Percentiles rank a stretch among this genome's conserved stretches.
Evolutionary conservation across 2,888 invertebrate genomes (phyloP).

Genomic region (Tryphoninae sp.): DNA sequence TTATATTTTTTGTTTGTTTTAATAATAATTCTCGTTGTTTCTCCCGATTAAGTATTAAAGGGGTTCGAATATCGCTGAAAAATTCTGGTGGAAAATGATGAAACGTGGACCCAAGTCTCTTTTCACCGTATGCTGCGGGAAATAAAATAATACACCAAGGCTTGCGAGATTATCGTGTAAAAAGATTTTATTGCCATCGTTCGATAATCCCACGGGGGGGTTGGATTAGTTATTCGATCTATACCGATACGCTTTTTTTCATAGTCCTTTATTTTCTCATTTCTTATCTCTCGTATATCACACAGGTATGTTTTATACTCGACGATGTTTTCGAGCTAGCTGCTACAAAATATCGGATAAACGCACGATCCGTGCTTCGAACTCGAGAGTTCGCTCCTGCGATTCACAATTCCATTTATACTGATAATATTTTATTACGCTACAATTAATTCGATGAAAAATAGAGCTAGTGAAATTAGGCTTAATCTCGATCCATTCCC

Average conservation of each 20-base stretch:
- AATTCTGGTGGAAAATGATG: slow-evolving; percentile 6
- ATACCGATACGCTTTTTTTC: slow-evolving; percentile 9
- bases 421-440: slow-evolving; percentile 54
- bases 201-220: slow-evolving; percentile 10
- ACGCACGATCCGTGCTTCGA: neutral
- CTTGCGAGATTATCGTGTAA: slow-evolving; percentile 32
- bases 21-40: neutral
- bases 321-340: slow-evolving; percentile 2
- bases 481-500: neutral
- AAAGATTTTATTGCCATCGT: slow-evolving; percentile 35
- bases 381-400: slow-evolving; percentile 3
- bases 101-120: neutral
- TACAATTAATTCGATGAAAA: neutral
- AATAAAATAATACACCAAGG: slow-evolving; percentile 46
- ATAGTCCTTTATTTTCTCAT: neutral
- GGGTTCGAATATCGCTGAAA: neutral
- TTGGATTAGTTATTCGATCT: slow-evolving; percentile 23
- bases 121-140: neutral
- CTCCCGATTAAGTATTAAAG: neutral
- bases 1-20: too few relatives aligned
- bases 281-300: slow-evolving; percentile 2
- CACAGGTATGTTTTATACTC: neutral
- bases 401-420: slow-evolving; percentile 43
- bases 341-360: slow-evolving; percentile 39
- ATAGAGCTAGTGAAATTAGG: slow-evolving; percentile 9